These are phyloP conservation scores for Protodeltote pygarga DNA, from an alignment of 2,888 invertebrate genomes.

Conservation along the genomic window DNA sequence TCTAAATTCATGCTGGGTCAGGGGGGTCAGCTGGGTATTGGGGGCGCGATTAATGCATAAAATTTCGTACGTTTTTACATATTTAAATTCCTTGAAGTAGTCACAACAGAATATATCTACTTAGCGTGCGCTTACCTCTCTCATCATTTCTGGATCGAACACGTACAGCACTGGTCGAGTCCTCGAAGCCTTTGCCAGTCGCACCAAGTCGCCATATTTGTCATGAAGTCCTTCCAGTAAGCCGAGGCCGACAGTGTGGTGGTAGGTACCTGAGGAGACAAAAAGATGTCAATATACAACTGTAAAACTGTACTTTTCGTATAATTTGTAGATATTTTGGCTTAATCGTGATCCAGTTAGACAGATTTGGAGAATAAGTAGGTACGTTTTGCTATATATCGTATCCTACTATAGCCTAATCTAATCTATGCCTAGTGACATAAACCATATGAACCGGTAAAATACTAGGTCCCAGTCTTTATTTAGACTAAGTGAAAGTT, in stretches of 20 bases:
- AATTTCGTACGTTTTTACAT: no score
- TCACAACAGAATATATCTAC: background rate
- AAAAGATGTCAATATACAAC: background rate
- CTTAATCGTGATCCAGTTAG: no score
- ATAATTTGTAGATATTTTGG: no score
- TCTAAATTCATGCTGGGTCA: no score
- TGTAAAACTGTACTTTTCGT: no score
- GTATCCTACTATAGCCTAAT: background rate
- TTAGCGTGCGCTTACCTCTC: constrained; percentile 62
- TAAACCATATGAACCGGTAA: constrained; percentile 36
- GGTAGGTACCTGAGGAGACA: constrained; percentile 69
- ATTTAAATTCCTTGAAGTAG: background rate
- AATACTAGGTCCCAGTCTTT: constrained; percentile 35
- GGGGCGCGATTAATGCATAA: no score
- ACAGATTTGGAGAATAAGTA: no score
- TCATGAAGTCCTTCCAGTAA: constrained; percentile 75
- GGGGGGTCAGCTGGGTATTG: no score
- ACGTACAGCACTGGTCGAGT: constrained; percentile 76
- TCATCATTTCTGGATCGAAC: constrained; percentile 80
- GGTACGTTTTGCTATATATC: background rate
- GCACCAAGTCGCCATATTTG: constrained; percentile 76
- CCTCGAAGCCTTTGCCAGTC: constrained; percentile 75
- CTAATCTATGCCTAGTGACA: constrained; percentile 13
- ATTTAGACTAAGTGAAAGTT: constrained; percentile 32
- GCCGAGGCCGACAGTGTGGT: constrained; percentile 78